Percentiles rank a stretch among this genome's conserved stretches.
These are phyloP conservation scores for Drosophila bipectinata DNA, from an alignment of 1,140 invertebrate genomes.

Conservation along the genomic window DNA sequence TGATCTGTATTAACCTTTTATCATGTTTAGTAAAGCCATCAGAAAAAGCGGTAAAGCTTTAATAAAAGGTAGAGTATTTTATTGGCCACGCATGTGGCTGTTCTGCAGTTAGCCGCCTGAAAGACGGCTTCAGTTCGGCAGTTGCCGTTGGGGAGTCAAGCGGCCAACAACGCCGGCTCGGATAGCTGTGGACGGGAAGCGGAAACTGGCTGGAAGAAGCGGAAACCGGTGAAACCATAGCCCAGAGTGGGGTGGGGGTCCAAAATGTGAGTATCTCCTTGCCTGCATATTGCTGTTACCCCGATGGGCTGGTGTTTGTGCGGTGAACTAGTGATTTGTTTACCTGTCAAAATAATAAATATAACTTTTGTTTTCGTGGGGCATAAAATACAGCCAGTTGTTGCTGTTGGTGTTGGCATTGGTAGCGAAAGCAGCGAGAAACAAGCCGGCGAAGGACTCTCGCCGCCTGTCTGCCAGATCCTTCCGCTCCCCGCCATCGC, in stretches of 20 bases:
- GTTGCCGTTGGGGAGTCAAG: slow-evolving; percentile 58
- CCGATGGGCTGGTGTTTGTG: slow-evolving; percentile 29
- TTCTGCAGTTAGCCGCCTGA: slow-evolving; percentile 57
- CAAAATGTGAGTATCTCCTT: slow-evolving; percentile 64
- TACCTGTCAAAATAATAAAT: slow-evolving; percentile 83
- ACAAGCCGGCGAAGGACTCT: slow-evolving; percentile 33
- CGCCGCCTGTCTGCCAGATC: slow-evolving; percentile 34
- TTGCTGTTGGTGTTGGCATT: slow-evolving; percentile 61
- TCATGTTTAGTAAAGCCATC: neutral
- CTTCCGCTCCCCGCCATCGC: neutral
- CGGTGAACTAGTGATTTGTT: slow-evolving; percentile 73
- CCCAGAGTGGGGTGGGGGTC: slow-evolving; percentile 4
- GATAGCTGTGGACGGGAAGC: slow-evolving; percentile 10
- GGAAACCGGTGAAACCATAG: slow-evolving; percentile 15
- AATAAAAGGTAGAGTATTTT: slow-evolving; percentile 25
- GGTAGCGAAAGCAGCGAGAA: slow-evolving; percentile 43
- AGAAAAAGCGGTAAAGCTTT: neutral
- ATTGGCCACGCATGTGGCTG: slow-evolving; percentile 40
- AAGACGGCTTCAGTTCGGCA: slow-evolving; percentile 59
- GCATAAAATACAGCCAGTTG: slow-evolving; percentile 67
- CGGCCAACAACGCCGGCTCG: slow-evolving; percentile 41
- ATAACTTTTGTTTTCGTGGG: slow-evolving; percentile 79
- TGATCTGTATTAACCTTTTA: neutral
- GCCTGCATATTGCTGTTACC: slow-evolving; percentile 24
- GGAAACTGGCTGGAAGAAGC: slow-evolving; percentile 22